Percentiles rank a stretch among this genome's conserved stretches.
phyloP scores from a whole-genome alignment of 2,888 invertebrate species.

The Neuroscelio doddi region DNA sequence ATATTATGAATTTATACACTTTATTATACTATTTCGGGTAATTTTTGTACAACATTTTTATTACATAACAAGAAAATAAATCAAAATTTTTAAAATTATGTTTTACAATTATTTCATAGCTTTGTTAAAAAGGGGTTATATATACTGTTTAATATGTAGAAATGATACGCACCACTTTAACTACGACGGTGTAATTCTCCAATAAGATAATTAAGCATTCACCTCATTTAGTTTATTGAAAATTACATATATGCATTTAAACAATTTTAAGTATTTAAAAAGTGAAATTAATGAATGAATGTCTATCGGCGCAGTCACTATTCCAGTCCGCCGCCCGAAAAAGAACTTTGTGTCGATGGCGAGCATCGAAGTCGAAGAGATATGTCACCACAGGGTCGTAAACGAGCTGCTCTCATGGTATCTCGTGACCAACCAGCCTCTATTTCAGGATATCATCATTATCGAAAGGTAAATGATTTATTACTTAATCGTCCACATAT shows the following conservation, averaged over 20 bases:
- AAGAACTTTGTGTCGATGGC: slow-evolving; percentile 75
- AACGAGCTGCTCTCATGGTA: slow-evolving; percentile 79
- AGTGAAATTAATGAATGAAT: slow-evolving; percentile 54
- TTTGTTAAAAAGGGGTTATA: too few relatives aligned
- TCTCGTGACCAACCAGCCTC: slow-evolving; percentile 74
- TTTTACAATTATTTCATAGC: slow-evolving; percentile 37
- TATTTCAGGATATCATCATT: slow-evolving; percentile 67
- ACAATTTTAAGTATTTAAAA: too few relatives aligned
- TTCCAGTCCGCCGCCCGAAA: slow-evolving; percentile 73
- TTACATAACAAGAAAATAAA: too few relatives aligned
- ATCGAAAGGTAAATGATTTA: slow-evolving; percentile 71
- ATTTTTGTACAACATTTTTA: slow-evolving; percentile 9
- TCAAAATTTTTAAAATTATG: background rate
- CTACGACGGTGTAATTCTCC: slow-evolving; percentile 36
- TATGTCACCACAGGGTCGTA: slow-evolving; percentile 85
- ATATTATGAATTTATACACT: slow-evolving; percentile 22
- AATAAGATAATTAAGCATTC: slow-evolving; percentile 45
- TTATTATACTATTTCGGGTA: slow-evolving; percentile 4
- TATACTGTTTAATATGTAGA: background rate
- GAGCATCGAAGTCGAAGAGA: slow-evolving; percentile 87
- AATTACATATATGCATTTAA: too few relatives aligned
- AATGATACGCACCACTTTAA: slow-evolving; percentile 51
- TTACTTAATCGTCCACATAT: slow-evolving; percentile 2
- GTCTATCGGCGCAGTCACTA: slow-evolving; percentile 66
- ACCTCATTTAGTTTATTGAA: slow-evolving; percentile 51